Percentiles rank a stretch among this genome's conserved stretches.
These are phyloP conservation scores for Chrysogorgia sp. DNA, from an alignment of 92 coral and sea anemone genomes.

Conservation along the genomic window DNA sequence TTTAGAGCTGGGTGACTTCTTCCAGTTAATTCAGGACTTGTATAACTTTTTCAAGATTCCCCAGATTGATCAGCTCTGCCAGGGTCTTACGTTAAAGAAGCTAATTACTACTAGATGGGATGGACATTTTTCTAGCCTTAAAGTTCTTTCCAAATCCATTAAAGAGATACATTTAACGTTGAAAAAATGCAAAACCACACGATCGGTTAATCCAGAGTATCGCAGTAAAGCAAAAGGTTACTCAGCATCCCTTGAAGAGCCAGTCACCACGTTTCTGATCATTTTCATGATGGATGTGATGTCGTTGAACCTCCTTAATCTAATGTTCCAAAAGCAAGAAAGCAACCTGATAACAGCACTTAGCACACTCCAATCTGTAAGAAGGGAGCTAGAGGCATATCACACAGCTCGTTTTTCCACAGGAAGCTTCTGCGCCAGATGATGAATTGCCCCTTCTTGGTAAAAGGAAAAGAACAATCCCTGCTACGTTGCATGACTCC, in stretches of 20 bases:
- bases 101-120: slow-evolving; percentile 28
- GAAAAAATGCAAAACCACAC: background rate
- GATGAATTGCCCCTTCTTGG: background rate
- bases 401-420: slow-evolving; percentile 14
- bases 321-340: slow-evolving; percentile 10
- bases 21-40: slow-evolving; percentile 34
- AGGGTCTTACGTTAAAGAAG: slow-evolving; percentile 13
- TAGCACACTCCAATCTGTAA: slow-evolving; percentile 23
- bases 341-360: slow-evolving; percentile 16
- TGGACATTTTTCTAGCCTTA: slow-evolving; percentile 19
- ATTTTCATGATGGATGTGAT: slow-evolving; percentile 33
- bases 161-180: slow-evolving; percentile 22
- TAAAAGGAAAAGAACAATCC: slow-evolving; percentile 17
- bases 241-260: slow-evolving; percentile 33
- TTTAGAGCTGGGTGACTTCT: slow-evolving; percentile 32
- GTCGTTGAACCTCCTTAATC: slow-evolving; percentile 17
- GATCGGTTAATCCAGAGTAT: slow-evolving; percentile 11
- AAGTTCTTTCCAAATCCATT: slow-evolving; percentile 27
- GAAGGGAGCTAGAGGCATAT: slow-evolving; percentile 29
- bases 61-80: slow-evolving; percentile 14
- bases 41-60: slow-evolving; percentile 27
- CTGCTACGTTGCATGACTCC: no score
- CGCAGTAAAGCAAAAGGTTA: slow-evolving; percentile 28
- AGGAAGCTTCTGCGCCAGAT: slow-evolving; percentile 12
- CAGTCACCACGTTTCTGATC: slow-evolving; percentile 20